Conservation (phyloP, 2,888 invertebrate genomes). For the Euproctis similis region DNA sequence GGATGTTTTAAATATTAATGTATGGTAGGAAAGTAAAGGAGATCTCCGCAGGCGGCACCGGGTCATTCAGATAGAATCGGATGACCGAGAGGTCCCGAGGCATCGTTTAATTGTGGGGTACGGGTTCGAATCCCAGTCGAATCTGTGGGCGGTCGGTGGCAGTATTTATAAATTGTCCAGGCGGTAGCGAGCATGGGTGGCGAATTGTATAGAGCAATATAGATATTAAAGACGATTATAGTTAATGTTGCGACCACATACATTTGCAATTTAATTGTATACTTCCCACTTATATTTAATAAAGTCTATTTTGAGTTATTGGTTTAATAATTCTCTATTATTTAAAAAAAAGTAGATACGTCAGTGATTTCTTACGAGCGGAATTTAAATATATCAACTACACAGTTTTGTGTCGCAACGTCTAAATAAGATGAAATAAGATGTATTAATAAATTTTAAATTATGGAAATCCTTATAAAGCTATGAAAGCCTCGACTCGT, state of each 20-base stretch:
- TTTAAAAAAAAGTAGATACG: too few species aligned
- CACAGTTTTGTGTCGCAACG: too few species aligned
- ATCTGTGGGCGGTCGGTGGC: constrained; percentile 56
- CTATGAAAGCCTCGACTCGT: too few species aligned
- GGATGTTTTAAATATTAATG: constrained; percentile 15
- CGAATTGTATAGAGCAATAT: constrained; percentile 28
- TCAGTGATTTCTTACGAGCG: too few species aligned
- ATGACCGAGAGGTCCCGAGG: constrained; percentile 55
- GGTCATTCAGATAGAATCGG: constrained; percentile 55
- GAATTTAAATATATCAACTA: too few species aligned
- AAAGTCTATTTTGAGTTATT: too few species aligned
- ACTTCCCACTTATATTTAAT: constrained; percentile 1
- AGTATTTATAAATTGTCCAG: constrained; percentile 49
- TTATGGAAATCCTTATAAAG: too few species aligned
- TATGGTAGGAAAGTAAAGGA: constrained; percentile 33
- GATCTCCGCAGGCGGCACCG: constrained; percentile 46
- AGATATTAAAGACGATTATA: constrained; percentile 11
- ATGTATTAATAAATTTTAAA: too few species aligned
- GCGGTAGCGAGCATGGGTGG: constrained; percentile 54
- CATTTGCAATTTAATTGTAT: constrained; percentile 12
- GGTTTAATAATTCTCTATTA: too few species aligned
- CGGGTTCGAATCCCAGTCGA: constrained; percentile 47
- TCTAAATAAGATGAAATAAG: too few species aligned
- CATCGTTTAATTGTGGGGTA: constrained; percentile 60
- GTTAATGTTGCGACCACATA: constrained; percentile 10